These are phyloP conservation scores for Callimorpha dominula DNA, from an alignment of 2,888 invertebrate species.

Conservation along the genomic window DNA sequence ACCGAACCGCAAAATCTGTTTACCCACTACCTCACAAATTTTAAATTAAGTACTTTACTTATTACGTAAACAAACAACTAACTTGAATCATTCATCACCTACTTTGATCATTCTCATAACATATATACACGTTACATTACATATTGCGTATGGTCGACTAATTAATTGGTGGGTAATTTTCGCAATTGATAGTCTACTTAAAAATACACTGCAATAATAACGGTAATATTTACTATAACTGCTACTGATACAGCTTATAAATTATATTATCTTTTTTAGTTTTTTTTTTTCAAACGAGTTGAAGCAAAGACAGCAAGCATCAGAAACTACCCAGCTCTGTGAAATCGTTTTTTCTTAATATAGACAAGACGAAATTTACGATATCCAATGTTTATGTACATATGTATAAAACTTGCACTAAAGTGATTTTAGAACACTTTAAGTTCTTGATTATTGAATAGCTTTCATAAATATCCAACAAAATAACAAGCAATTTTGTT, in stretches of 20 bases:
- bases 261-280: no score
- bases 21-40: conserved; percentile 1
- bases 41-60: background rate
- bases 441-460: background rate
- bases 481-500: background rate
- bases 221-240: no score
- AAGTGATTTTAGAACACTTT: background rate
- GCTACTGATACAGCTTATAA: no score
- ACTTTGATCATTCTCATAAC: background rate
- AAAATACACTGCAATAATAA: background rate
- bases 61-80: conserved; percentile 9
- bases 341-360: no score
- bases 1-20: background rate
- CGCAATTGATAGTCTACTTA: background rate
- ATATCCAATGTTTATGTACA: no score
- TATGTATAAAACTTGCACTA: no score
- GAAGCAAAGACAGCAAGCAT: no score
- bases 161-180: background rate
- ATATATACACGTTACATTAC: background rate
- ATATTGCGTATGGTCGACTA: background rate
- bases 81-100: background rate
- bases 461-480: background rate
- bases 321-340: no score
- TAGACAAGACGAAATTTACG: no score
- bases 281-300: no score